These are phyloP conservation scores for Hemiscyllium ocellatum DNA, from an alignment of 2,113 vertebrate genomes.

Conservation along the genomic window DNA sequence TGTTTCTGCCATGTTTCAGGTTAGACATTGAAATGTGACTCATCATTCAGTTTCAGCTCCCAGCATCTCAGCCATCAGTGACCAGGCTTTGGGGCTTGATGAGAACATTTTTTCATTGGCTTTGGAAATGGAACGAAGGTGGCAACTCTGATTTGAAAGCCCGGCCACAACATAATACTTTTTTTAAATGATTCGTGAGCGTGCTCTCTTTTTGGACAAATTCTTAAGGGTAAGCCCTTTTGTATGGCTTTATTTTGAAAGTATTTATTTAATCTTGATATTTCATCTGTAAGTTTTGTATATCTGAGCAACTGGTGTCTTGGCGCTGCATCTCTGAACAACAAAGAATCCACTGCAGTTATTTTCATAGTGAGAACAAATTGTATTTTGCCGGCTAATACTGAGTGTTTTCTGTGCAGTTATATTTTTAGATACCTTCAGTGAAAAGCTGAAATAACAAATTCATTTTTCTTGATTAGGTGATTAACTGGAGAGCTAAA, in stretches of 20 bases:
- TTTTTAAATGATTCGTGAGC: background rate
- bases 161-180: background rate
- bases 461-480: background rate
- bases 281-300: too few relatives aligned
- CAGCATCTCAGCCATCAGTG: background rate
- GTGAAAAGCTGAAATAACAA: background rate
- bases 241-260: background rate
- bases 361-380: background rate
- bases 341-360: background rate
- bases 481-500: background rate
- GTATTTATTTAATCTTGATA: background rate
- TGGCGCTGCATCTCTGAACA: background rate
- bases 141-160: background rate
- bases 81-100: background rate
- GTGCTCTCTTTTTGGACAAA: background rate
- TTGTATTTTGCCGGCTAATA: background rate
- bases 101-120: background rate
- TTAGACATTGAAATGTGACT: background rate
- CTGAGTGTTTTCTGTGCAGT: background rate
- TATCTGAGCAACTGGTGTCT: background rate
- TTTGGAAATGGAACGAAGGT: conserved; percentile 13
- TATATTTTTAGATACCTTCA: background rate
- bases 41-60: background rate
- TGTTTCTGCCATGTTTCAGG: background rate
- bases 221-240: background rate